phyloP scores from a whole-genome alignment of 2,888 invertebrate genomes.

The Diloba caeruleocephala region DNA sequence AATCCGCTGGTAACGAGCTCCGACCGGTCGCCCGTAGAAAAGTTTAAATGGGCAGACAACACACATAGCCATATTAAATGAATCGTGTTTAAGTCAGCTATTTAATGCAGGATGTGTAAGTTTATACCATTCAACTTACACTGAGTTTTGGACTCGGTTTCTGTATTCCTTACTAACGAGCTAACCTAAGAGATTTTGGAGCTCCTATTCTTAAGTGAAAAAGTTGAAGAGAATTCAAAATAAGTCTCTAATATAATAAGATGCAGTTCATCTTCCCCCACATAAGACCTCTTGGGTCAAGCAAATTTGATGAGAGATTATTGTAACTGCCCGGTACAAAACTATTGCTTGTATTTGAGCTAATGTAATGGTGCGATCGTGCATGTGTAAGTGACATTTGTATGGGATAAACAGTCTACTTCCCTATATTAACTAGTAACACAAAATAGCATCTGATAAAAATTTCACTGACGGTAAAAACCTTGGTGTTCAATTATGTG shows the following conservation, averaged over 20 bases:
- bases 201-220: too few relatives aligned
- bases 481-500: constrained; percentile 29
- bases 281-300: constrained; percentile 66
- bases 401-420: constrained; percentile 40
- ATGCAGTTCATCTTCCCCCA: constrained; percentile 10
- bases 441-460: neutral
- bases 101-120: constrained; percentile 18
- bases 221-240: too few relatives aligned
- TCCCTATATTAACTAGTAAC: constrained; percentile 10
- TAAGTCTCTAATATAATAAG: too few relatives aligned
- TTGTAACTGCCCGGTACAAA: constrained; percentile 70
- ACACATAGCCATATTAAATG: constrained; percentile 41
- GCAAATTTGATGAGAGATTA: constrained; percentile 83
- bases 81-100: constrained; percentile 24
- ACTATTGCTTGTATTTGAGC: constrained; percentile 78
- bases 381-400: constrained; percentile 65
- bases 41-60: constrained; percentile 84
- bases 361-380: constrained; percentile 75
- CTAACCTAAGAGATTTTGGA: too few relatives aligned
- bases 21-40: constrained; percentile 71
- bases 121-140: neutral
- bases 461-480: constrained; percentile 4
- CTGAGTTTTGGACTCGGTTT: too few relatives aligned
- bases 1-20: constrained; percentile 86
- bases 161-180: too few relatives aligned